Evolutionary conservation across 2,797 vertebrate species (phyloP).

Genomic region (Oryzias sinensis): DNA sequence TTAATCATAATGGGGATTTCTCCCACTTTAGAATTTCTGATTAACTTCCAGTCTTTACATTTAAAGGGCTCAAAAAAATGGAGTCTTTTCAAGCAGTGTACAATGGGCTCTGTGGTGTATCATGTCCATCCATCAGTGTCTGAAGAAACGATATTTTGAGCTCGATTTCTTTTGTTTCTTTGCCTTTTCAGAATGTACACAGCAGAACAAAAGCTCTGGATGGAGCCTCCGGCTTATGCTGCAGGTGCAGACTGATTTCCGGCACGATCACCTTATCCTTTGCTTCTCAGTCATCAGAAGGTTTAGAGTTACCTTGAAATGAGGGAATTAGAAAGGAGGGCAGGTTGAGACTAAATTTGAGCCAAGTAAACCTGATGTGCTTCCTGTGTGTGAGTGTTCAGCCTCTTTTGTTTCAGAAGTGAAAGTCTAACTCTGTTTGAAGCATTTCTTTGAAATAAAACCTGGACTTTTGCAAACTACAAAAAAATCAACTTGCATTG

Average conservation of each 20-base stretch:
- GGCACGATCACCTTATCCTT: slow-evolving; percentile 36
- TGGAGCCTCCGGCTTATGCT: slow-evolving; percentile 39
- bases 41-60: too few species aligned
- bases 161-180: slow-evolving; percentile 1
- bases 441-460: background rate
- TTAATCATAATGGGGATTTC: too few species aligned
- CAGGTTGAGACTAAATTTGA: slow-evolving; percentile 30
- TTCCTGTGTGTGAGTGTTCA: slow-evolving; percentile 20
- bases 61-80: background rate
- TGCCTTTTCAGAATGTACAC: slow-evolving; percentile 12
- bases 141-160: slow-evolving; percentile 15
- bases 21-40: too few species aligned
- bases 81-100: background rate
- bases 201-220: slow-evolving; percentile 27
- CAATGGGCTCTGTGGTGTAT: background rate
- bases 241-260: slow-evolving; percentile 63
- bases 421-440: background rate
- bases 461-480: background rate
- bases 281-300: slow-evolving; percentile 61
- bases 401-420: slow-evolving; percentile 8
- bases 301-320: slow-evolving; percentile 53
- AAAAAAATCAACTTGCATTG: slow-evolving; percentile 6
- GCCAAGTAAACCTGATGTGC: slow-evolving; percentile 29
- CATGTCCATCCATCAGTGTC: background rate
- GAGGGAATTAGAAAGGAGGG: slow-evolving; percentile 34